Evolutionary conservation across 2,888 invertebrate genomes (phyloP).

Genomic region (Drosophila basisetae): DNA sequence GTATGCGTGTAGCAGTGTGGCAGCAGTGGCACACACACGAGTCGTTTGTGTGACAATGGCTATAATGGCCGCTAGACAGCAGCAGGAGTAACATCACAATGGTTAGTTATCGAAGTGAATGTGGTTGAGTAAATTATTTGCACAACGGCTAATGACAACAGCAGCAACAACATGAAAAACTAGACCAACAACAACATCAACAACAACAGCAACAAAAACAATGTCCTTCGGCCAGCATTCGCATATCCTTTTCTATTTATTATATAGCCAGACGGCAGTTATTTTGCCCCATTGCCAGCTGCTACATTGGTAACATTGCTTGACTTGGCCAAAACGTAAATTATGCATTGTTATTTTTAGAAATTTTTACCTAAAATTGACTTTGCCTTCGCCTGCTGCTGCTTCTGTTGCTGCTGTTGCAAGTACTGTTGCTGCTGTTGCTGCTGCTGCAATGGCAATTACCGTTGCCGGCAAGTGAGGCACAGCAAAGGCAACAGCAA

Average conservation of each 20-base stretch:
- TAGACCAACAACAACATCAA: constrained; percentile 22
- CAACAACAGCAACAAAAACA: constrained; percentile 31
- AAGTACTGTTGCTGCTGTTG: constrained; percentile 4
- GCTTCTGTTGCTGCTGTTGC: constrained; percentile 5
- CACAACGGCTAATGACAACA: constrained; percentile 80
- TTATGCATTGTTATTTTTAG: constrained; percentile 80
- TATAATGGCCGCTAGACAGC: constrained; percentile 62
- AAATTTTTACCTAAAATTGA: constrained; percentile 68
- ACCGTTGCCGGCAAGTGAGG: constrained; percentile 44
- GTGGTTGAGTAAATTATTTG: constrained; percentile 82
- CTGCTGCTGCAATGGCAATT: constrained; percentile 57
- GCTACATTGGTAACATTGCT: constrained; percentile 48
- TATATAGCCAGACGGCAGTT: constrained; percentile 77
- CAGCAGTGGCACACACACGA: constrained; percentile 2
- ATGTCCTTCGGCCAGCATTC: constrained; percentile 43
- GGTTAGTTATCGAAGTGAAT: constrained; percentile 80
- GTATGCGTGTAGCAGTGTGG: background rate
- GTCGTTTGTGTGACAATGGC: constrained; percentile 51
- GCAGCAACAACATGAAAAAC: constrained; percentile 44
- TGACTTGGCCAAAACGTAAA: constrained; percentile 61
- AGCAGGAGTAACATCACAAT: constrained; percentile 73
- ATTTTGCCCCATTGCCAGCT: constrained; percentile 66
- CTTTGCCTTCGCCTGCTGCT: constrained; percentile 35
- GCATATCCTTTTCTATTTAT: constrained; percentile 70
- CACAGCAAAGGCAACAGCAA: constrained; percentile 57